Evolutionary conservation across 2,797 vertebrate genomes (phyloP), one percentile per base, ranked within the genome.

Genomic region (Fundulus diaphanus): DNA sequence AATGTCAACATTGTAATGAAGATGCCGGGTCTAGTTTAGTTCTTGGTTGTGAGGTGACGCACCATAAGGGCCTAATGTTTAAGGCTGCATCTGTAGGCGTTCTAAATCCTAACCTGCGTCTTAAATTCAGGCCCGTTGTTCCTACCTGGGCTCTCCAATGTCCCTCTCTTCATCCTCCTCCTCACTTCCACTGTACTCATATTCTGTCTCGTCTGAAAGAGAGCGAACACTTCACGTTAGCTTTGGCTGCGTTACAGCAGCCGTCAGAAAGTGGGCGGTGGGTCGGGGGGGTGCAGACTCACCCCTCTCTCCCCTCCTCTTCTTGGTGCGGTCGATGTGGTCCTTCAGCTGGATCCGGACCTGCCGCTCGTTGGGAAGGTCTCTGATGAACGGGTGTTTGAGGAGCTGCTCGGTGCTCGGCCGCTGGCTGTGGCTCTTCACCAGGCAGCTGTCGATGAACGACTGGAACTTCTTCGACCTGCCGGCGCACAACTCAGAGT

Each of bases 381-480:
- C 98, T 79, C 98, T 89, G 89, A 99, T 99, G 90, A 98, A 99
- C 0, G 98, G 97, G 48, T 99, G 98, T 78, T 99, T 99, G 90
- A 98, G 97, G 82, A 99, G 95, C 90, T 99, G 98, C 90, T 99
- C 98, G 0, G 98, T 99, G 75, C 96, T 96, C 52, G 97, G 98
- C 84, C 98, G 91, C 95, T 99, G 98, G 76, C 96, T 94, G 86
- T 99, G 97, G 79, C 97, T 99, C 96, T 99, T 99, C 89, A 99
- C 96, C 87, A 99, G 92, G 73, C 98, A 99, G 94, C 97, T 97
- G 85, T 99, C 98, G 67, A 99, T 98, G 88, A 99, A 99, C 0
- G 97, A 97, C 93, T 98, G 97, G 93, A 99, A 99, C 92, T 99
- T 99, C 94, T 99, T 99, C 8, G 98, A 98, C 98, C 98, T 99